Percentiles rank a stretch among this genome's conserved stretches.
Evolutionary conservation across 2,113 vertebrate species (phyloP).

Genomic region (Stegostoma tigrinum): DNA sequence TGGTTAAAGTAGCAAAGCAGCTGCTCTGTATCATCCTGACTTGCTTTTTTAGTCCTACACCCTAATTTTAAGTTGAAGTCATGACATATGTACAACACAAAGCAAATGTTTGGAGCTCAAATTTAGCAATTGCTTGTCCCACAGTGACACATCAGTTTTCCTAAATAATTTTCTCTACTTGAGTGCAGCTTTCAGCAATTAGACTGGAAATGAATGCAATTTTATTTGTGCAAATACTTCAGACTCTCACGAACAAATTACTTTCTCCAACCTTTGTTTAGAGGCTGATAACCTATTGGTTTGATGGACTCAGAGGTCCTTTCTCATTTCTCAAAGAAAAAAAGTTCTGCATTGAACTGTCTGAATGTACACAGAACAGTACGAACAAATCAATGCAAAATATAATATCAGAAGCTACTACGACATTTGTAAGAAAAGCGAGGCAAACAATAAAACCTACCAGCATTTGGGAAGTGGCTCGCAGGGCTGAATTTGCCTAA

Average conservation of each 20-base stretch:
- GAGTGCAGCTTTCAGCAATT: neutral
- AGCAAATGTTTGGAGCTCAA: neutral
- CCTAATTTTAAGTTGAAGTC: neutral
- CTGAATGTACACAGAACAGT: neutral
- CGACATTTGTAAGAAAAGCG: neutral
- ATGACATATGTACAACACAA: neutral
- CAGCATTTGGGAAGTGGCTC: neutral
- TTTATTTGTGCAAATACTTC: neutral
- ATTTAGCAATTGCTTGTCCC: neutral
- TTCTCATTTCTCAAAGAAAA: neutral
- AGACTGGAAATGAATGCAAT: neutral
- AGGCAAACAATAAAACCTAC: neutral
- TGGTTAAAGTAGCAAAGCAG: neutral
- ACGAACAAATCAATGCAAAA: neutral
- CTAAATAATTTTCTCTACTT: neutral
- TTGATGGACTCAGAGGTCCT: neutral
- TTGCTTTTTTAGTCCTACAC: neutral
- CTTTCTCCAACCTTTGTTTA: constrained; percentile 38
- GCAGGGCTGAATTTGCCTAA: neutral
- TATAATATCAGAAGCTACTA: neutral
- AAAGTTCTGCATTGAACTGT: neutral
- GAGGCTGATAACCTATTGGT: constrained; percentile 40
- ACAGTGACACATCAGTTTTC: constrained; percentile 16
- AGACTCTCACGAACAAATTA: constrained; percentile 36
- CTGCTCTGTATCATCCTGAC: neutral